Percentiles rank a stretch among this genome's conserved stretches.
These are phyloP conservation scores for Nebria brevicollis DNA, from an alignment of 2,888 invertebrate species.

Conservation along the genomic window DNA sequence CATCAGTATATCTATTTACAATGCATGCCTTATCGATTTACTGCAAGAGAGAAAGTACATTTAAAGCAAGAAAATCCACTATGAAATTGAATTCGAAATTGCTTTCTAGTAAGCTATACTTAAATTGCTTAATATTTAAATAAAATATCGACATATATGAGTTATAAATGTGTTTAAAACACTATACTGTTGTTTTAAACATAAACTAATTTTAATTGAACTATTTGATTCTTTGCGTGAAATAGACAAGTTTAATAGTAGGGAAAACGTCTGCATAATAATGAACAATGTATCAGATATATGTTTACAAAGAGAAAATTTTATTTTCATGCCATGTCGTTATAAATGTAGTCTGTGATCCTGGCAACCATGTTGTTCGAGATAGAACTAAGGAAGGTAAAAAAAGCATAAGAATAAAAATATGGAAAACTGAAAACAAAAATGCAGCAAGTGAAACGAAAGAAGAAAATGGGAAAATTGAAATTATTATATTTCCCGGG, in stretches of 20 bases:
- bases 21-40: slow-evolving; percentile 34
- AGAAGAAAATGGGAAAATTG: slow-evolving; percentile 38
- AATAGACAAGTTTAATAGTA: no score
- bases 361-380: slow-evolving; percentile 24
- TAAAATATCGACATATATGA: no score
- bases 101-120: no score
- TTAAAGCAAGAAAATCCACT: no score
- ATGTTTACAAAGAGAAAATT: neutral
- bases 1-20: slow-evolving; percentile 37
- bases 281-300: neutral
- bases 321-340: neutral
- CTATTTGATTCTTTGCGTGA: no score
- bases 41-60: slow-evolving; percentile 19
- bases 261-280: neutral
- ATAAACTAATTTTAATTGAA: no score
- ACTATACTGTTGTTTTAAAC: no score
- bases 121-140: no score
- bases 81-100: no score
- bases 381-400: slow-evolving; percentile 2
- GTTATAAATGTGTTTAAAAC: no score
- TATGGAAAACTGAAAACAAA: slow-evolving; percentile 5
- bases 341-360: slow-evolving; percentile 9
- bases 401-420: slow-evolving; percentile 20
- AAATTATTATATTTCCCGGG: slow-evolving; percentile 47
- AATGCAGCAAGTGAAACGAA: slow-evolving; percentile 10